These are phyloP conservation scores for Hirtodrosophila alboralis DNA, from an alignment of 2,888 invertebrate genomes.

Conservation along the genomic window DNA sequence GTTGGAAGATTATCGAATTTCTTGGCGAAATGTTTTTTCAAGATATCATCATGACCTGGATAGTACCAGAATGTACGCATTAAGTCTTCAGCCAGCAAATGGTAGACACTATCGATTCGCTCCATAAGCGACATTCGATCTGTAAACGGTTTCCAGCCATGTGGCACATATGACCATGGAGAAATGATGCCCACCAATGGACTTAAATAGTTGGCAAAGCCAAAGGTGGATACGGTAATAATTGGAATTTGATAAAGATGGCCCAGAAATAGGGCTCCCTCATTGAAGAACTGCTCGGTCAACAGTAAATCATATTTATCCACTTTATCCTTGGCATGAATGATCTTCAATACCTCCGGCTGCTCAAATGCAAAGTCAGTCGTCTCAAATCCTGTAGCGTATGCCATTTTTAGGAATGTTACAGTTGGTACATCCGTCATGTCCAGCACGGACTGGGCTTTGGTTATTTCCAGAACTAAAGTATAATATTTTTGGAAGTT, in stretches of 20 bases:
- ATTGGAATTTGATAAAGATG: slow-evolving; percentile 82
- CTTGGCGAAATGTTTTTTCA: slow-evolving; percentile 68
- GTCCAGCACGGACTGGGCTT: slow-evolving; percentile 54
- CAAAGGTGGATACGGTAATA: slow-evolving; percentile 81
- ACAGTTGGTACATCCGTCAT: slow-evolving; percentile 45
- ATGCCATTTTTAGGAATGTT: slow-evolving; percentile 45
- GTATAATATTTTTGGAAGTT: not conserved
- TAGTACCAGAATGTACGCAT: slow-evolving; percentile 68
- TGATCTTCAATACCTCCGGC: slow-evolving; percentile 64
- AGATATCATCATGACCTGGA: slow-evolving; percentile 74
- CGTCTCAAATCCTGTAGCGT: slow-evolving; percentile 60
- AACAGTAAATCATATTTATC: slow-evolving; percentile 84
- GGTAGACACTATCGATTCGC: slow-evolving; percentile 85
- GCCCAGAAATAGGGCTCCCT: slow-evolving; percentile 82
- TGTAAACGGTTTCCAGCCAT: slow-evolving; percentile 82
- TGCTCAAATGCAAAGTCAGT: slow-evolving; percentile 76
- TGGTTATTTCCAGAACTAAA: slow-evolving; percentile 56
- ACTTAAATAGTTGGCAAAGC: slow-evolving; percentile 82
- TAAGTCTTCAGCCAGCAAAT: slow-evolving; percentile 66
- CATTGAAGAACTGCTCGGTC: slow-evolving; percentile 82
- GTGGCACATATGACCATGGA: slow-evolving; percentile 84
- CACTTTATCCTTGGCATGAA: slow-evolving; percentile 64
- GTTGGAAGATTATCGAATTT: slow-evolving; percentile 72
- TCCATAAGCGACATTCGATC: slow-evolving; percentile 85
- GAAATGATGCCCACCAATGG: slow-evolving; percentile 83